A percentile compares a stretch with the other conserved stretches of the same genome.
These are phyloP conservation scores for Pomacea maculata DNA, from an alignment of 1,140 invertebrate genomes.

Conservation along the genomic window DNA sequence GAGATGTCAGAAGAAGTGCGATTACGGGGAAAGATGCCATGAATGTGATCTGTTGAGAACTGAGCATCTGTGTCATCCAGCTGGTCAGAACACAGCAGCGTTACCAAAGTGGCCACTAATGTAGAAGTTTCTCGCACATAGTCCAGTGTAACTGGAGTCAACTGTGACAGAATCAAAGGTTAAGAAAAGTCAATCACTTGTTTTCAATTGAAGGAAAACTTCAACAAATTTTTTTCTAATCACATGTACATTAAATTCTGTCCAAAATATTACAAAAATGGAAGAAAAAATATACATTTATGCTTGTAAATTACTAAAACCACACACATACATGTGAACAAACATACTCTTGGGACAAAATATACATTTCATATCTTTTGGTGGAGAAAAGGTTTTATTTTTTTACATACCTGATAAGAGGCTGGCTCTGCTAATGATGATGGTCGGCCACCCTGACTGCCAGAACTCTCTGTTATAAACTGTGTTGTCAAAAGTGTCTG, in stretches of 20 bases:
- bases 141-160: slow-evolving; percentile 57
- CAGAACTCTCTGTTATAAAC: slow-evolving; percentile 11
- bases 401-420: slow-evolving; percentile 8
- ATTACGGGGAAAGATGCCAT: slow-evolving; percentile 22
- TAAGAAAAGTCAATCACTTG: neutral
- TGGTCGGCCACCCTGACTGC: neutral
- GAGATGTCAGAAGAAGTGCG: slow-evolving; percentile 55
- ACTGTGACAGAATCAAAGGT: slow-evolving; percentile 26
- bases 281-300: neutral
- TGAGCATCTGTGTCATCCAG: slow-evolving; percentile 55
- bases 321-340: neutral
- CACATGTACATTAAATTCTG: neutral
- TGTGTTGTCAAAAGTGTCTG: neutral
- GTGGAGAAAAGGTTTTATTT: neutral
- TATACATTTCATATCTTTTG: no score
- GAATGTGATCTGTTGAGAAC: slow-evolving; percentile 49
- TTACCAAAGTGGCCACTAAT: slow-evolving; percentile 58
- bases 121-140: slow-evolving; percentile 57
- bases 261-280: neutral
- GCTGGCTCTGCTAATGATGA: slow-evolving; percentile 16
- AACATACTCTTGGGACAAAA: neutral
- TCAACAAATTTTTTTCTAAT: neutral
- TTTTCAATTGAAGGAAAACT: neutral
- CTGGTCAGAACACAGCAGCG: slow-evolving; percentile 58
- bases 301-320: neutral